Evolutionary conservation across 2,113 vertebrate genomes (phyloP), one percentile per base, ranked within the genome.

Genomic region (Steatornis caripensis): DNA sequence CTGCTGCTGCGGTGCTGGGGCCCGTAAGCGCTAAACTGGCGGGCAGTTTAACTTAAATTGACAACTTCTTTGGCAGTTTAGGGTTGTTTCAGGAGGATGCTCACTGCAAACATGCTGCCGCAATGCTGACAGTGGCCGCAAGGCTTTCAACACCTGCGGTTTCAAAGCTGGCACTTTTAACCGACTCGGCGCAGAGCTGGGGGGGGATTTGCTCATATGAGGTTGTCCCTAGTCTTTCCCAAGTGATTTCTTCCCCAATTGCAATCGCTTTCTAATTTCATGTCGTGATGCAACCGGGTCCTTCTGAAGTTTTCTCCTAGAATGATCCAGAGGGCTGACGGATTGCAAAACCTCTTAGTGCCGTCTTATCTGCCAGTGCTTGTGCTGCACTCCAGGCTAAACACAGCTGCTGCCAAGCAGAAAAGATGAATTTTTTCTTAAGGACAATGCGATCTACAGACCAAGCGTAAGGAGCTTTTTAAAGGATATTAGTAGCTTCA

Each of bases 341-440:
- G 90, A 69, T 72, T 95, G 92, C 84, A 88, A 80, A 94, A 93
- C 49, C 58, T 85, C 57, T n/a, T 0, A 11, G 87, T 34, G 89
- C 89, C 3, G 27, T 29, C 75, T 93, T 83, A 77, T 94, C 93
- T 90, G 93, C 78, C 70, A 15, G 62, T 9, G 89, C 87, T n/a
- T 87, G 82, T 72, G 91, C 84, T 2, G 4, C n/a, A 7, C 84
- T 89, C 89, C 84, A 85, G 95, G 88, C 82, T 27, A 76, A 93
- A 69, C 15, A 75, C 60, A 69, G 89, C 84, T 65, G 53, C 84
- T 90, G 94, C 92, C 92, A 96, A 60, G 54, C 75, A 80, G 77
- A 8, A 9, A 30, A 20, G 62, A 61, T 77, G 82, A 96, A 79
- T 92, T 89, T 58, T 39, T 66, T 20, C 90, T 83, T 71, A 45